Evolutionary conservation across 1,140 invertebrate genomes (phyloP), one percentile per base, ranked within the genome.

Genomic region (Cotesia typhae): DNA sequence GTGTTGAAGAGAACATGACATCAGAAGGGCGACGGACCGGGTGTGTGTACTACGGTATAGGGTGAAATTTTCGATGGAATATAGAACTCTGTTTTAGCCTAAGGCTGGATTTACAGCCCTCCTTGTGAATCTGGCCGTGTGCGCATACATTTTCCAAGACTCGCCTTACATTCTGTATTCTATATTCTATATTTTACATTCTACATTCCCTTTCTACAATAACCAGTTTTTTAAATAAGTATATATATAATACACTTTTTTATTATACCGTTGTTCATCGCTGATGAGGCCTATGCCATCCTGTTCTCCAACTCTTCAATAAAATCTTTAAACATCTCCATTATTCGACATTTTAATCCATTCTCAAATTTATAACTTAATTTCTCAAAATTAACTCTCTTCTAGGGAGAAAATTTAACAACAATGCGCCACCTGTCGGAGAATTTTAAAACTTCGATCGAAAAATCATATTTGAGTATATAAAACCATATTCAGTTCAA

Each of bases 51-150:
- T 76, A 66, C 60, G 72, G 61, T 75, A 77, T 77, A 77, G 81
- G 81, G 80, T 81, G 76, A 82, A 80, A 81, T 82, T 81, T 81
- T 76, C 80, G 74, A 59, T 73, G 74, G 81, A 80, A 81, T 80
- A 78, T 78, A 81, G 79, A 77, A 71, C 77, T 75, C 64, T 75
- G 37, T 75, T 75, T 73, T 47, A 47, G 80, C 81, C 81, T 74
- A 75, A 80, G 81, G 81, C 80, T 74, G 75, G 81, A 80, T 83
- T 83, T 83, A 83, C 80, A 82, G 77, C 81, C 75, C 77, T 82
- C 77, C 78, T 80, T 82, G 81, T 81, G 81, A 83, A 83, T 83
- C 81, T 82, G 81, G 80, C 79, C 81, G 81, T 82, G 81, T 82
- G 81, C 80, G 81, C 81, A 83, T 83, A 83, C 81, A 83, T 83